phyloP scores from a whole-genome alignment of 35 echinoderm and acorn worm genomes.

The Hemicentrotus pulcherrimus region DNA sequence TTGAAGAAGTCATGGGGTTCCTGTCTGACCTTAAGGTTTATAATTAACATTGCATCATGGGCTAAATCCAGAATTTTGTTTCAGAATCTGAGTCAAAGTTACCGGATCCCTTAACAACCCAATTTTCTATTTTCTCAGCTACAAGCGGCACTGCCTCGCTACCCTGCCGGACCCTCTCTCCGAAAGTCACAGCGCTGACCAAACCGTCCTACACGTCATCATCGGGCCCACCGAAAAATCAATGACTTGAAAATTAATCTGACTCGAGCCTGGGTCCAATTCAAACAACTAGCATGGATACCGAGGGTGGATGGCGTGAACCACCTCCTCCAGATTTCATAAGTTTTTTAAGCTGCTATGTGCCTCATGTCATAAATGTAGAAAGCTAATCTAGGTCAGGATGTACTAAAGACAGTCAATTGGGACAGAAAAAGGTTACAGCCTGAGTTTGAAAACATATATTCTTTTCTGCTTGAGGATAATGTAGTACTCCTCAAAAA shows the following conservation, averaged over 20 bases:
- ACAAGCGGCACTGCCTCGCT: background rate
- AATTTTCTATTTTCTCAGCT: background rate
- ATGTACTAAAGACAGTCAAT: background rate
- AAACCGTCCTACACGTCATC: background rate
- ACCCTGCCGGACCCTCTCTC: background rate
- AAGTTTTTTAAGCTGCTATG: background rate
- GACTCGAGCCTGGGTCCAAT: background rate
- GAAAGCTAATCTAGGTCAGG: background rate
- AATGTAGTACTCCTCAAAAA: too few species aligned
- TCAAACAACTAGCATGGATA: background rate
- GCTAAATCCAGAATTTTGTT: too few species aligned
- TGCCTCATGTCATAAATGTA: background rate
- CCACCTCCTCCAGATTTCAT: background rate
- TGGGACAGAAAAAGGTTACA: background rate
- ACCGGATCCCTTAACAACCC: too few species aligned
- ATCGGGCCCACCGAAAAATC: background rate
- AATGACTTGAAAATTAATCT: conserved; percentile 38
- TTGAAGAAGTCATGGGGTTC: too few species aligned
- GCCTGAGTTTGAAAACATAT: background rate
- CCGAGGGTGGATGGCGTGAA: background rate
- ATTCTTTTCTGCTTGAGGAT: background rate
- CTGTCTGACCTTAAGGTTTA: too few species aligned
- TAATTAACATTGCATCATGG: too few species aligned
- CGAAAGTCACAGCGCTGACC: background rate
- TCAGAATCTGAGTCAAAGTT: too few species aligned